These are phyloP conservation scores for Zaprionus davidi DNA, from an alignment of 1,140 invertebrate species.

Conservation along the genomic window DNA sequence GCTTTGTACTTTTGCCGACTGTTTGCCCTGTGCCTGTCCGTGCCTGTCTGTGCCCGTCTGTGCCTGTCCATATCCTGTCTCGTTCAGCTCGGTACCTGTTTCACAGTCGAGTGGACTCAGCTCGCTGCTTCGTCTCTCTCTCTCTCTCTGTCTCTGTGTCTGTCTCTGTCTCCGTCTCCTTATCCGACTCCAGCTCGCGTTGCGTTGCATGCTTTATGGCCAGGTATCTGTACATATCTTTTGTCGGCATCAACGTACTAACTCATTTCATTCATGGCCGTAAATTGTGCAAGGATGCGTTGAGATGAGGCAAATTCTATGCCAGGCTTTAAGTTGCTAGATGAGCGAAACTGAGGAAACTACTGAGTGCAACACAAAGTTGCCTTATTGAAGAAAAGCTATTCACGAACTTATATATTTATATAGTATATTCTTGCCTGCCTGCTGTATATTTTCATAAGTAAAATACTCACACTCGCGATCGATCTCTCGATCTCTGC, in stretches of 20 bases:
- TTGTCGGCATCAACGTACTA: constrained; percentile 73
- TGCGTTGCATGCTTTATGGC: constrained; percentile 69
- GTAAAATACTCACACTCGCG: constrained; percentile 68
- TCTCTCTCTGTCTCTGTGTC: not conserved
- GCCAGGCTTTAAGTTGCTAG: constrained; percentile 15
- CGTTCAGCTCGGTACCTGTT: constrained; percentile 65
- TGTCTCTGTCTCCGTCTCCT: not conserved
- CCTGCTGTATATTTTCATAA: constrained; percentile 5
- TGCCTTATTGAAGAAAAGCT: not conserved
- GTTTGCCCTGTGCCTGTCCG: constrained; percentile 49
- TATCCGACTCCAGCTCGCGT: not conserved
- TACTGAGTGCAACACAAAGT: not conserved
- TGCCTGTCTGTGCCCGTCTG: constrained; percentile 43
- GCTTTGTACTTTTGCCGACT: constrained; percentile 77
- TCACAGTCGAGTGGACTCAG: constrained; percentile 75
- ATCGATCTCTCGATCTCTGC: constrained; percentile 32
- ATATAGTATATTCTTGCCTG: too few relatives aligned
- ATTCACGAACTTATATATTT: constrained; percentile 3
- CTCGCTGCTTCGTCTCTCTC: not conserved
- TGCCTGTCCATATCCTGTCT: constrained; percentile 47
- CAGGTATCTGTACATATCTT: constrained; percentile 52
- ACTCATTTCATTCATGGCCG: constrained; percentile 73
- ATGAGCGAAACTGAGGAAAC: not conserved
- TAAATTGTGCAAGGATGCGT: constrained; percentile 71
- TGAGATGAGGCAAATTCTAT: constrained; percentile 23